A percentile compares a stretch with the other conserved stretches of the same genome.
Conservation (phyloP, 2,888 invertebrate species). For the Uloborus plumipes region DNA sequence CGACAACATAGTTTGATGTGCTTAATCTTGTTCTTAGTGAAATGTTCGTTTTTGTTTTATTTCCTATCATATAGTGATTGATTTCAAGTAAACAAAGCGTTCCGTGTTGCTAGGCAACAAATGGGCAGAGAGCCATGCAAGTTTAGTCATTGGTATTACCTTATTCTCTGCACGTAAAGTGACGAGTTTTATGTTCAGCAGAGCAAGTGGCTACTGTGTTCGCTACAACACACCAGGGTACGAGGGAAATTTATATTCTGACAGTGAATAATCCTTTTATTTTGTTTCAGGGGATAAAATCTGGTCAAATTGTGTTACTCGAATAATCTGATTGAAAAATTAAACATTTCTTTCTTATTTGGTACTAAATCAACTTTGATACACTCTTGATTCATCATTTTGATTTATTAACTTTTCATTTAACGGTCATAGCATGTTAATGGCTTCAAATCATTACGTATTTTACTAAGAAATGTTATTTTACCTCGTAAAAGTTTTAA, state of each 20-base stretch:
- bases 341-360: neutral
- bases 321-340: neutral
- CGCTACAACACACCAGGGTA: constrained; percentile 12
- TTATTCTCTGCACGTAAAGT: constrained; percentile 35
- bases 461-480: too few relatives aligned
- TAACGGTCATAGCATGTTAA: too few relatives aligned
- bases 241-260: constrained; percentile 15
- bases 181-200: constrained; percentile 27
- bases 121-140: constrained; percentile 44
- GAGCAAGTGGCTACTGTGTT: constrained; percentile 20
- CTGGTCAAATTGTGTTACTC: too few relatives aligned
- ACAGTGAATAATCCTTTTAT: constrained; percentile 13
- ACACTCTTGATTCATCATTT: neutral
- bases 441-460: too few relatives aligned
- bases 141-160: constrained; percentile 14
- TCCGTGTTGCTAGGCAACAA: constrained; percentile 44
- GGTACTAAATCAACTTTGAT: neutral
- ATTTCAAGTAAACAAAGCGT: constrained; percentile 44
- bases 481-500: too few relatives aligned
- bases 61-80: constrained; percentile 35
- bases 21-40: neutral
- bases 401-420: neutral
- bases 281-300: neutral
- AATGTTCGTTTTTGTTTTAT: neutral
- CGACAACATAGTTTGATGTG: too few relatives aligned